Evolutionary conservation across 2,888 invertebrate species (phyloP), one percentile per base, ranked within the genome.

Genomic region (Gasteruption jaculator): DNA sequence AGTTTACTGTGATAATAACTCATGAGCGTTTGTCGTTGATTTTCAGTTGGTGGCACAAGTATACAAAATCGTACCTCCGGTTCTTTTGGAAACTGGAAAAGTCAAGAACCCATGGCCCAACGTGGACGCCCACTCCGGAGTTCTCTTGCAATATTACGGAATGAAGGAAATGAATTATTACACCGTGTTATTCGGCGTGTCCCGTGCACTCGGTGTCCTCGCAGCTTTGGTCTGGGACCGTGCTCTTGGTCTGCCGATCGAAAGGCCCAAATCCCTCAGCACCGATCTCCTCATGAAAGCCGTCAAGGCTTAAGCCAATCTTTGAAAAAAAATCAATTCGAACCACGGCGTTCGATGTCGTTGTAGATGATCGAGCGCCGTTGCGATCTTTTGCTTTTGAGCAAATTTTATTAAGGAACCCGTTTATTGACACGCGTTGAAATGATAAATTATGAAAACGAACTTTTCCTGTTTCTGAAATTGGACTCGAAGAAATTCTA

Each of bases 71-170:
- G 92, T 92, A 32, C 95, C 95, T 1, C 89, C 90, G 54, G 84
- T 95, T 63, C 84, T 95, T 30, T 79, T 87, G 57, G 91, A 92
- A 73, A 86, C 90, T 56, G 95, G 94, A 65, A 95, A 95, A 75
- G 93, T 93, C 45, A 91, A 93, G 81, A 95, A 95, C 80, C 95
- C 95, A 48, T 96, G 94, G 94, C 95, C 95, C 54, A 95, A 96
- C 71, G 95, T 96, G 57, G 95, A 96, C 75, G 93, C 95, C 15
- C 94, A 95, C 76, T 93, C 93, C 52, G 95, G 95, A 53, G 93
- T 66, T 31, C 53, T 68, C 30, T 69, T 76, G 26, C 75, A 86
- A 76, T 84, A 89, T 75, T 91, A 85, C 63, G 88, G 87, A 56
- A 78, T 91, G 80, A 88, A 79, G 61, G 91, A 91, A 72, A 90